These are phyloP conservation scores for Epirrita christyi DNA, from an alignment of 2,888 invertebrate genomes.

Conservation along the genomic window DNA sequence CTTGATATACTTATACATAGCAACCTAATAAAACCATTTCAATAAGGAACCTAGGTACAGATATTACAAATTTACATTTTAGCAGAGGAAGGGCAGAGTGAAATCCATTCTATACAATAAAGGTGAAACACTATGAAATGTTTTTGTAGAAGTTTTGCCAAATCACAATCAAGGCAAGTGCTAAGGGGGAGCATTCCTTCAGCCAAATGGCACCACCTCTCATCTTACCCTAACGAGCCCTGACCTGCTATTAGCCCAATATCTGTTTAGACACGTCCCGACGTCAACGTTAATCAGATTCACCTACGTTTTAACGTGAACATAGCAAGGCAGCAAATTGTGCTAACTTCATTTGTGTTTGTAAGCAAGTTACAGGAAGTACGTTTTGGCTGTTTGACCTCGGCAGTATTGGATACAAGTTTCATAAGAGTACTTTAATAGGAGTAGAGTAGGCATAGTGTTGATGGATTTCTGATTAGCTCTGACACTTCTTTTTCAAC, in stretches of 20 bases:
- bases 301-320: conserved; percentile 41
- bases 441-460: background rate
- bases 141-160: background rate
- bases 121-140: background rate
- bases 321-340: conserved; percentile 23
- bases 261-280: conserved; percentile 63
- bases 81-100: too few species aligned
- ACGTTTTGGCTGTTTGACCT: conserved; percentile 16
- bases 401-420: conserved; percentile 25
- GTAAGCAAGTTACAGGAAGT: conserved; percentile 22
- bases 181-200: background rate
- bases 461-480: too few species aligned
- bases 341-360: conserved; percentile 26
- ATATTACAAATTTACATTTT: too few species aligned
- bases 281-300: conserved; percentile 61
- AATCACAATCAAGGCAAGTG: background rate
- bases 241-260: conserved; percentile 60
- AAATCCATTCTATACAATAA: background rate
- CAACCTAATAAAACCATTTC: too few species aligned
- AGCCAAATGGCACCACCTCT: background rate
- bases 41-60: too few species aligned
- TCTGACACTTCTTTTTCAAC: too few species aligned
- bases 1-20: too few species aligned
- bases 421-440: conserved; percentile 12
- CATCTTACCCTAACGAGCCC: conserved; percentile 53